Conservation (phyloP, 2,888 invertebrate species). For the Tipula lateralis region DNA sequence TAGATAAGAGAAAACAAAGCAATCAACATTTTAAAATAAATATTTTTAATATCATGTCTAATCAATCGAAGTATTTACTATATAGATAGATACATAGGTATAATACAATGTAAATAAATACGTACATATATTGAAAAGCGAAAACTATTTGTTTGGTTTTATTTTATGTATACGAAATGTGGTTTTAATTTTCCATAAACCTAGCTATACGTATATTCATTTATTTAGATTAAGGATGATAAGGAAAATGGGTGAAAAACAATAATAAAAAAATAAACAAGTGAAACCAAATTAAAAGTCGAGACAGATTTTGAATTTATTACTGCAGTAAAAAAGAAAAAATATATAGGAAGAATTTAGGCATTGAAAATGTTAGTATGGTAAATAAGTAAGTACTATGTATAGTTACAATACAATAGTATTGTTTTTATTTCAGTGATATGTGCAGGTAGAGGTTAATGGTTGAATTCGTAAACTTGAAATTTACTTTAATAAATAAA, state of each 20-base stretch:
- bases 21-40: no score
- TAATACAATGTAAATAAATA: no score
- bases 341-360: background rate
- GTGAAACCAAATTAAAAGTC: constrained; percentile 26
- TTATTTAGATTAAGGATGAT: background rate
- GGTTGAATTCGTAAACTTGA: no score
- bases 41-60: no score
- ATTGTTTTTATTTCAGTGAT: background rate
- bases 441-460: background rate
- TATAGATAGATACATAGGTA: no score
- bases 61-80: no score
- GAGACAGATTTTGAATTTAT: constrained; percentile 28
- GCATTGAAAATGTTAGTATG: background rate
- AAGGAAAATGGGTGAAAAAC: background rate
- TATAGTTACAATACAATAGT: background rate
- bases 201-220: background rate
- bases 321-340: background rate
- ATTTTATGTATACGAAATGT: background rate
- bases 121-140: background rate
- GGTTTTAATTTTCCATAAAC: background rate
- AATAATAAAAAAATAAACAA: constrained; percentile 9
- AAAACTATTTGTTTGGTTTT: background rate
- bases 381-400: background rate
- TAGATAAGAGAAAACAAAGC: no score
- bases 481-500: no score